Percentiles rank a stretch among this genome's conserved stretches.
Evolutionary conservation across 2,888 invertebrate species (phyloP).

Genomic region (Lissonota sp.): DNA sequence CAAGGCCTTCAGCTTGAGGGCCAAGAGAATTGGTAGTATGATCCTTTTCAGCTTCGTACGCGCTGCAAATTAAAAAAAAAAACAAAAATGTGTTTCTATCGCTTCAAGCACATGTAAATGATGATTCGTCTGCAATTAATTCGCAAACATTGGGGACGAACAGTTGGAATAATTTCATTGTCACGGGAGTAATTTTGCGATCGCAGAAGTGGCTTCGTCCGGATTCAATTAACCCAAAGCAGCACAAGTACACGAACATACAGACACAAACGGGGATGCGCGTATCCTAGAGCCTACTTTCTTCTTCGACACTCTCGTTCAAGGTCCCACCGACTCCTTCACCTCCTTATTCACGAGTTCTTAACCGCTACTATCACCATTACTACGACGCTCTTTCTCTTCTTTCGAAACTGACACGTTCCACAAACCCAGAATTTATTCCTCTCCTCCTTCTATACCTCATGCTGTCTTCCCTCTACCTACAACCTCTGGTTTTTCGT

Average conservation of each 20-base stretch:
- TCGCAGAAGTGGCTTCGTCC: slow-evolving; percentile 32
- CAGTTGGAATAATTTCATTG: slow-evolving; percentile 12
- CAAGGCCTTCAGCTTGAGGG: slow-evolving; percentile 87
- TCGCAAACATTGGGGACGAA: slow-evolving; percentile 2
- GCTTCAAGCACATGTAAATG: neutral
- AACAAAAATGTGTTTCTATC: neutral
- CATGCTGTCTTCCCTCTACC: neutral
- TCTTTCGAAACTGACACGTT: slow-evolving; percentile 69
- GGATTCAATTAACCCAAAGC: slow-evolving; percentile 48
- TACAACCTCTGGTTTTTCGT: slow-evolving; percentile 11
- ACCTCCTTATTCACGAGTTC: slow-evolving; percentile 56
- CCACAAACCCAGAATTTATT: slow-evolving; percentile 80
- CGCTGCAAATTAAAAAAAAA: slow-evolving; percentile 75
- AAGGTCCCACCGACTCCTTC: slow-evolving; percentile 73
- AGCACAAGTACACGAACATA: slow-evolving; percentile 2
- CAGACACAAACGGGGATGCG: too few species aligned
- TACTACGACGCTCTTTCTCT: slow-evolving; percentile 66
- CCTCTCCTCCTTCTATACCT: slow-evolving; percentile 10
- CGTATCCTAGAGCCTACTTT: slow-evolving; percentile 81
- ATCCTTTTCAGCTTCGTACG: slow-evolving; percentile 87
- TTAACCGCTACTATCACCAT: slow-evolving; percentile 19
- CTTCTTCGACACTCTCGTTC: slow-evolving; percentile 81
- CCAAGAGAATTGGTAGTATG: slow-evolving; percentile 87
- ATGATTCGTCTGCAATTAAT: neutral
- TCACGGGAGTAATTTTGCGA: neutral